A percentile compares a stretch with the other conserved stretches of the same genome.
Conservation (phyloP, 1,140 invertebrate genomes). For the Lerema accius region DNA sequence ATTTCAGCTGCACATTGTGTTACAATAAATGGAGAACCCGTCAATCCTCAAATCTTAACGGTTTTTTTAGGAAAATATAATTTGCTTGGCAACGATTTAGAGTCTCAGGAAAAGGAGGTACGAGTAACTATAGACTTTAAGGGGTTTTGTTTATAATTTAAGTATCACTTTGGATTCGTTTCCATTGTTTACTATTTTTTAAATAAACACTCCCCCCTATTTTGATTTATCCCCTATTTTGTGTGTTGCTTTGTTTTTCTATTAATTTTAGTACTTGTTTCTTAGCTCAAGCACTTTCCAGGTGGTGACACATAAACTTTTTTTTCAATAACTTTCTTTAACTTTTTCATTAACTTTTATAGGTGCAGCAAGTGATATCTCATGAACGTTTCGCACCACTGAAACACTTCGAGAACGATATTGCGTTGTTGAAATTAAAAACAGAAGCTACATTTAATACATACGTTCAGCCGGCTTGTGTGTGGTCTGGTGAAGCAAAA, state of each 20-base stretch:
- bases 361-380: neutral
- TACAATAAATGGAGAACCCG: neutral
- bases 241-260: no score
- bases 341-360: no score
- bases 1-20: constrained; percentile 21
- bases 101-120: constrained; percentile 14
- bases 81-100: neutral
- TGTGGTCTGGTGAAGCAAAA: neutral
- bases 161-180: no score
- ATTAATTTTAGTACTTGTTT: no score
- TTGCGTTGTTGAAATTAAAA: neutral
- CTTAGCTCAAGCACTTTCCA: no score
- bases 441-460: neutral
- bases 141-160: no score
- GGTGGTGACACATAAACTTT: no score
- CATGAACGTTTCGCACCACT: neutral
- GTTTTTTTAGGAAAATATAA: constrained; percentile 15
- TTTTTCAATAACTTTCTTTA: no score
- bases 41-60: neutral
- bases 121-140: no score
- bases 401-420: neutral
- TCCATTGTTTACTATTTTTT: no score
- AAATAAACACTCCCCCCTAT: no score
- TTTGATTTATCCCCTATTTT: no score
- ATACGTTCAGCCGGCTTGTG: constrained; percentile 6